Percentiles rank a stretch among this genome's conserved stretches.
These are phyloP conservation scores for Phylloscopus trochiloides DNA, from an alignment of 2,113 vertebrate species.

Conservation along the genomic window DNA sequence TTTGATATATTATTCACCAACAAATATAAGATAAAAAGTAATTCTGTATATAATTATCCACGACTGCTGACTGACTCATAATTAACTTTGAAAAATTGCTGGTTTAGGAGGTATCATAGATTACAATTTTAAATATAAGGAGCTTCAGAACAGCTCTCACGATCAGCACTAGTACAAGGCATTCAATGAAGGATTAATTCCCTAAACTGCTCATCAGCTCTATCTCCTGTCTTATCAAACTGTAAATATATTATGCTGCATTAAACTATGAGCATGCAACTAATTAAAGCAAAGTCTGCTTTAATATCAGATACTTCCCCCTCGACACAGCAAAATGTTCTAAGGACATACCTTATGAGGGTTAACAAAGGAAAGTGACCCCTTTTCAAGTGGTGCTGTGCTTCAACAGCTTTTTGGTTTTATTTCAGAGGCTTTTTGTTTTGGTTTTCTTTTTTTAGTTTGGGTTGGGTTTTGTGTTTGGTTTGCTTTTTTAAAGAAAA, in stretches of 20 bases:
- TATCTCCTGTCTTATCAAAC: conserved; percentile 58
- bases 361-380: conserved; percentile 18
- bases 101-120: conserved; percentile 41
- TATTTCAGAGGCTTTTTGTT: neutral
- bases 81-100: conserved; percentile 67
- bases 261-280: conserved; percentile 32
- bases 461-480: neutral
- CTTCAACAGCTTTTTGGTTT: neutral
- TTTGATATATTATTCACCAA: conserved; percentile 43
- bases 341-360: neutral
- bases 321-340: conserved; percentile 6
- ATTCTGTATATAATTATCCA: conserved; percentile 32
- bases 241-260: conserved; percentile 61
- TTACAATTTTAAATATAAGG: conserved; percentile 52
- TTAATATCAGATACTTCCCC: conserved; percentile 26
- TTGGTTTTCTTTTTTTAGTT: neutral
- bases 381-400: neutral
- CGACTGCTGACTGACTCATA: conserved; percentile 56
- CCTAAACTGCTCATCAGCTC: conserved; percentile 36
- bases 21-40: conserved; percentile 43
- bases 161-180: conserved; percentile 23
- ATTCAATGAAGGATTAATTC: conserved; percentile 51
- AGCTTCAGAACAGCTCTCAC: conserved; percentile 32
- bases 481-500: neutral
- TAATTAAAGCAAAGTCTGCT: conserved; percentile 42